Percentiles rank a stretch among this genome's conserved stretches.
Conservation (phyloP, 2,797 vertebrate species). For the Enteromius viviparus region DNA sequence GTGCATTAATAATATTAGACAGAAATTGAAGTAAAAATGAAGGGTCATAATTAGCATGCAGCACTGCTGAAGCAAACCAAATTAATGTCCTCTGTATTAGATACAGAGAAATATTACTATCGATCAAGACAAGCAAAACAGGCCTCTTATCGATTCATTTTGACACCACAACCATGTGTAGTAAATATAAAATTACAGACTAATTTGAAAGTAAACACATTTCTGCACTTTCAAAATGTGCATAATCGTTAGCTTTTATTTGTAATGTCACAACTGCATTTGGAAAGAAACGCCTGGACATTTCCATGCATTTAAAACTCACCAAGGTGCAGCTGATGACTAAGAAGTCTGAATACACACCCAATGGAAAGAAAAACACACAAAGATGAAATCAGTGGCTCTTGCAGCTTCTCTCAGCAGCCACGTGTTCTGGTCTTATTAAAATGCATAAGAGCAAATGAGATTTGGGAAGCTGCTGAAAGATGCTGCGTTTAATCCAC, state of each 20-base stretch:
- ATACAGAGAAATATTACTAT: conserved; percentile 65
- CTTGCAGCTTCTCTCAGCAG: conserved; percentile 18
- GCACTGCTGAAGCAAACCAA: neutral
- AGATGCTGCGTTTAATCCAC: conserved; percentile 80
- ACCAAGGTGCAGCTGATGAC: conserved; percentile 59
- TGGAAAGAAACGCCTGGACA: conserved; percentile 60
- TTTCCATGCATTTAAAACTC: conserved; percentile 69
- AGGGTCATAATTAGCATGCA: neutral
- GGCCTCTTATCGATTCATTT: conserved; percentile 65
- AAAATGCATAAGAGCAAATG: conserved; percentile 81
- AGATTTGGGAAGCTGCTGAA: conserved; percentile 80
- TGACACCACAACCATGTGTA: neutral
- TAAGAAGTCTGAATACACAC: conserved; percentile 64
- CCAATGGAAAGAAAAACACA: conserved; percentile 56
- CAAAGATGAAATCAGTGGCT: conserved; percentile 55
- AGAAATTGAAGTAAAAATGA: neutral
- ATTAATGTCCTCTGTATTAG: neutral
- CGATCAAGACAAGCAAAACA: conserved; percentile 63
- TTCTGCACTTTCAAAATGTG: neutral
- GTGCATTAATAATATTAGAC: neutral
- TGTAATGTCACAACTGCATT: neutral
- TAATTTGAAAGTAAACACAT: conserved; percentile 19
- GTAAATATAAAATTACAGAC: conserved; percentile 17
- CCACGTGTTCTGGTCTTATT: conserved; percentile 68
- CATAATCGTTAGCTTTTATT: neutral